A percentile compares a stretch with the other conserved stretches of the same genome.
These are phyloP conservation scores for Trichogramma pretiosum DNA, from an alignment of 1,140 invertebrate species.

Conservation along the genomic window DNA sequence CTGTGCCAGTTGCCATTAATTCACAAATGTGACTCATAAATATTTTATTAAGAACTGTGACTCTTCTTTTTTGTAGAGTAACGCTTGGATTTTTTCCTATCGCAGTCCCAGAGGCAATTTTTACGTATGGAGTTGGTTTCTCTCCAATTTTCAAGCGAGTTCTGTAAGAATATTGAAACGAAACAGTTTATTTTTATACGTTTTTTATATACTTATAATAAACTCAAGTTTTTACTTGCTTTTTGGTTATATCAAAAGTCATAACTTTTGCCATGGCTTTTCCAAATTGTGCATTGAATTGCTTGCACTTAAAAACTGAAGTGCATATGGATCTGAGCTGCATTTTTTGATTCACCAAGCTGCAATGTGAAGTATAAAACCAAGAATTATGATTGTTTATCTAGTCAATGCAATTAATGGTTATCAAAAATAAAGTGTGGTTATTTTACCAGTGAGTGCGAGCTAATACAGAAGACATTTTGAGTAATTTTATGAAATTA, in stretches of 20 bases:
- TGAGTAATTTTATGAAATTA: too few relatives aligned
- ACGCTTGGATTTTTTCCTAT: constrained; percentile 6
- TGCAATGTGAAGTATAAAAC: too few relatives aligned
- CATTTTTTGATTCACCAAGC: background rate
- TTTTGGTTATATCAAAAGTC: constrained; percentile 11
- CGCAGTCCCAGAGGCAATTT: background rate
- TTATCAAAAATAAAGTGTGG: too few relatives aligned
- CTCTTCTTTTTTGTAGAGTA: constrained; percentile 32
- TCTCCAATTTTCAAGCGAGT: background rate
- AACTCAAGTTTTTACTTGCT: constrained; percentile 12
- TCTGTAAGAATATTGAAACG: constrained; percentile 22
- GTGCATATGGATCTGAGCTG: constrained; percentile 8
- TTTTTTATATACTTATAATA: background rate
- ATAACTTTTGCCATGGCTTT: constrained; percentile 26
- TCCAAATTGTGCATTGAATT: background rate
- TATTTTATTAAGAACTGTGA: constrained; percentile 62
- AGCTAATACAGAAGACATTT: too few relatives aligned
- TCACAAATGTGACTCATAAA: constrained; percentile 72
- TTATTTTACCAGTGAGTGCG: too few relatives aligned
- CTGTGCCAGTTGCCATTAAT: constrained; percentile 59
- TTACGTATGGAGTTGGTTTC: background rate
- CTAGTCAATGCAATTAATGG: too few relatives aligned
- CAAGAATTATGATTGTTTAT: too few relatives aligned
- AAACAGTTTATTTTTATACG: constrained; percentile 5
- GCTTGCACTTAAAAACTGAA: background rate